These are phyloP conservation scores for Haemorhous mexicanus DNA, from an alignment of 2,113 vertebrate genomes.

Conservation along the genomic window DNA sequence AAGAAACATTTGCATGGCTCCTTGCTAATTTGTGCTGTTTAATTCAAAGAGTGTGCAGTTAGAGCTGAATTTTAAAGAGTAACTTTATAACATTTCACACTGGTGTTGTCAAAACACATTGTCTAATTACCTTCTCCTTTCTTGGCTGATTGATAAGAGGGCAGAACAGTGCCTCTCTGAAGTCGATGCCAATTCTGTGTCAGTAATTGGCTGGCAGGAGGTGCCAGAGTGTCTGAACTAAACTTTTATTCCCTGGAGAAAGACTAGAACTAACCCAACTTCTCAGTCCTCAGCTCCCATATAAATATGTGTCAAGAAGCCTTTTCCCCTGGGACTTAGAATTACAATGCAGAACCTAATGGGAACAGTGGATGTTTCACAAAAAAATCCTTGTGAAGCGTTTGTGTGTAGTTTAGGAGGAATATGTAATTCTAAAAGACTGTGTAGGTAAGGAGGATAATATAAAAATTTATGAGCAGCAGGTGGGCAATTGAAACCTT, in stretches of 20 bases:
- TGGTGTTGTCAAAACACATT: constrained; percentile 59
- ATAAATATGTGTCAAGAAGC: constrained; percentile 7
- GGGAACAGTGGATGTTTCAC: constrained; percentile 19
- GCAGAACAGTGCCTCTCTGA: constrained; percentile 58
- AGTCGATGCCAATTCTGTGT: constrained; percentile 24
- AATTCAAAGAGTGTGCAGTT: constrained; percentile 1
- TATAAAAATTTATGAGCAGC: constrained; percentile 31
- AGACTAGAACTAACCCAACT: constrained; percentile 30
- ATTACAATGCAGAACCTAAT: constrained; percentile 25
- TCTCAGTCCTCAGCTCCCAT: background rate
- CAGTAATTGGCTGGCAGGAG: constrained; percentile 46
- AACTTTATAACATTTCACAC: constrained; percentile 43
- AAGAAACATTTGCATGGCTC: constrained; percentile 17
- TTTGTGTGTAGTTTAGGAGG: constrained; percentile 1
- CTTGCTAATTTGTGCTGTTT: constrained; percentile 29
- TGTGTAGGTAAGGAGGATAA: constrained; percentile 20
- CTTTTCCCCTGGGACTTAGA: constrained; percentile 33
- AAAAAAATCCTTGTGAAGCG: background rate
- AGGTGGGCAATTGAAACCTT: constrained; percentile 24
- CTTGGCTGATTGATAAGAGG: constrained; percentile 62
- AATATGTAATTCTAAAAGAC: constrained; percentile 44
- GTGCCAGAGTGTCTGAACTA: constrained; percentile 15
- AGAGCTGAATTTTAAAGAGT: constrained; percentile 37
- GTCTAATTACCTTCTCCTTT: constrained; percentile 62
- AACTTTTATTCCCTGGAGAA: constrained; percentile 33